A percentile compares a stretch with the other conserved stretches of the same genome.
phyloP scores from a whole-genome alignment of 2,113 vertebrate genomes.

The Melanocharis versteri region DNA sequence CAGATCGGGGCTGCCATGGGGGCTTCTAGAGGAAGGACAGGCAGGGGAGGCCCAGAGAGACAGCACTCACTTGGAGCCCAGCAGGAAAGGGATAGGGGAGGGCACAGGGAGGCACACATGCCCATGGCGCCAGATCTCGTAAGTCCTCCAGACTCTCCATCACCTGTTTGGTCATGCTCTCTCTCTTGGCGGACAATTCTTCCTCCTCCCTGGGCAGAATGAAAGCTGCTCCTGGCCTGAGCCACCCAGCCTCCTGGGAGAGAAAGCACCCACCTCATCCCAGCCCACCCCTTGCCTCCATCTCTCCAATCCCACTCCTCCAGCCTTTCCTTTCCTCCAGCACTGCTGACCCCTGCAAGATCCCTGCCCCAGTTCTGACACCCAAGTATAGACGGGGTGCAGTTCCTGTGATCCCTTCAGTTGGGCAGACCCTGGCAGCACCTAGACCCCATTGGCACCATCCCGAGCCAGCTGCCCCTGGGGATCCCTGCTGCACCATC shows the following conservation, averaged over 20 bases:
- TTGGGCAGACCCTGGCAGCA: background rate
- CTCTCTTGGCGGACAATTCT: conserved; percentile 54
- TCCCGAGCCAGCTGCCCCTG: fast-evolving
- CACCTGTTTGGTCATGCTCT: conserved; percentile 51
- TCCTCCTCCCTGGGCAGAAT: conserved; percentile 52
- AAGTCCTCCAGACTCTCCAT: background rate
- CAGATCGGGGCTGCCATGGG: background rate
- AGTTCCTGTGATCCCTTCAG: background rate
- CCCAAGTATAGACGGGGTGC: background rate
- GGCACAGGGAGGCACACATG: background rate
- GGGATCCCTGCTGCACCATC: background rate
- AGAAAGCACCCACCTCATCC: conserved; percentile 61
- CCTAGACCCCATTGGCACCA: background rate
- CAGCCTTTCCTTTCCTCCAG: background rate
- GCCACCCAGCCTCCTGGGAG: conserved; percentile 66
- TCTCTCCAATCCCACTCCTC: background rate
- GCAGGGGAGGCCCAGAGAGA: background rate
- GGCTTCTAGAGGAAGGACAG: background rate
- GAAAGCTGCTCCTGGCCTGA: conserved; percentile 38
- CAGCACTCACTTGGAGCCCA: background rate
- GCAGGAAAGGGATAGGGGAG: background rate
- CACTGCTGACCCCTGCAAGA: background rate
- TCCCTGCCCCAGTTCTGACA: background rate
- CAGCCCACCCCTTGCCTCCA: background rate
- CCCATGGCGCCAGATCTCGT: background rate